phyloP scores from a whole-genome alignment of 1,140 invertebrate genomes.

The Bombus fervidus region DNA sequence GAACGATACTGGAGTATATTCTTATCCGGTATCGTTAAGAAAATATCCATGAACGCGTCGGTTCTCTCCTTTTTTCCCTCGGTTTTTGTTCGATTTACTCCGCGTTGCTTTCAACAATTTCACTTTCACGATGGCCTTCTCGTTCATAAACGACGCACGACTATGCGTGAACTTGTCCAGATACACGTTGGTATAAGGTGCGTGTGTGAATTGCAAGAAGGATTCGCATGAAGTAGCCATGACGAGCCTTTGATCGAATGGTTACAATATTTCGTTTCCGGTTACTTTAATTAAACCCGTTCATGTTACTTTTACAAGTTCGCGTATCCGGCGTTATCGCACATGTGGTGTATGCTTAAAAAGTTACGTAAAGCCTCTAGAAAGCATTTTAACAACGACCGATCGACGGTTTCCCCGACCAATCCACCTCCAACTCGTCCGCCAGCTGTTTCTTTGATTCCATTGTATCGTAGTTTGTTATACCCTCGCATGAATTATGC shows the following conservation, averaged over 20 bases:
- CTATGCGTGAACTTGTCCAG: not conserved
- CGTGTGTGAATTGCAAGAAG: constrained; percentile 11
- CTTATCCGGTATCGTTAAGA: not conserved
- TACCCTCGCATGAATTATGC: not conserved
- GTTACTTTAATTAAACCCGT: constrained; percentile 53
- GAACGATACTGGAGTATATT: not conserved
- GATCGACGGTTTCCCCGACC: constrained; percentile 24
- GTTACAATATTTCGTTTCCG: constrained; percentile 41
- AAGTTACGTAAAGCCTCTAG: constrained; percentile 48
- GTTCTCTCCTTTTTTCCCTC: not conserved
- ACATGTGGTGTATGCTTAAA: constrained; percentile 30
- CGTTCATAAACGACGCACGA: constrained; percentile 11
- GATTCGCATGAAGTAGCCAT: not conserved
- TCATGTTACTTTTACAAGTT: constrained; percentile 15
- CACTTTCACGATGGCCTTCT: constrained; percentile 25
- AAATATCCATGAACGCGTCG: not conserved
- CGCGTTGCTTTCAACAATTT: not conserved
- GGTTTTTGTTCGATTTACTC: not conserved
- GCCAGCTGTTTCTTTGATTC: not conserved
- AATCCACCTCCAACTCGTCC: not conserved
- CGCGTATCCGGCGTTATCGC: constrained; percentile 23
- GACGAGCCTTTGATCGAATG: not conserved
- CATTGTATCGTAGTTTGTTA: not conserved
- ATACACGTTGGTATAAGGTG: not conserved
- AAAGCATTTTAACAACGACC: constrained; percentile 43